Evolutionary conservation across 2,113 vertebrate species (phyloP).

Genomic region (Xenopus laevis): DNA sequence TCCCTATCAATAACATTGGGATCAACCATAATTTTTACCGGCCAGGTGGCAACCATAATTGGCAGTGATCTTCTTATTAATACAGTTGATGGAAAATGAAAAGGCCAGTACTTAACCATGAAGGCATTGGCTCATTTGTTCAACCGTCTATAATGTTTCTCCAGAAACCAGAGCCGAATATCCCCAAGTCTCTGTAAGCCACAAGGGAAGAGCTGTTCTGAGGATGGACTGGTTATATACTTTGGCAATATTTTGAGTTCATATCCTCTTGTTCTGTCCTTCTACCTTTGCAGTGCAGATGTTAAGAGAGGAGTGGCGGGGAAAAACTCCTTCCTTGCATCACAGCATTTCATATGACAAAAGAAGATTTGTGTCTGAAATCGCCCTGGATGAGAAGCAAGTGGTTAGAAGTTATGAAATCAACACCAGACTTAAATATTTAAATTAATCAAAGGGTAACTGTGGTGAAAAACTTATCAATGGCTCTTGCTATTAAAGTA

Average conservation of each 20-base stretch:
- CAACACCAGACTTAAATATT: no score
- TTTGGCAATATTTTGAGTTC: constrained; percentile 66
- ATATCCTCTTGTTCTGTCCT: constrained; percentile 8
- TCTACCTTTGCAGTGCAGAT: constrained; percentile 49
- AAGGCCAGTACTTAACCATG: not conserved
- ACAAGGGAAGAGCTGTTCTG: constrained; percentile 37
- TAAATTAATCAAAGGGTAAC: no score
- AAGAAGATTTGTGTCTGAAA: constrained; percentile 96
- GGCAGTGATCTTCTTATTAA: no score
- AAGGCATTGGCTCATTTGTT: not conserved
- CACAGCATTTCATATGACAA: constrained; percentile 81
- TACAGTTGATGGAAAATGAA: not conserved
- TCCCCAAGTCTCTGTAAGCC: not conserved
- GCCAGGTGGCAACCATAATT: no score
- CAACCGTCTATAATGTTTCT: not conserved
- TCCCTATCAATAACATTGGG: no score
- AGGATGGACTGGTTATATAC: constrained; percentile 58
- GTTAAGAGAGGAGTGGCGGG: not conserved
- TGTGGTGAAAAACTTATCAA: no score
- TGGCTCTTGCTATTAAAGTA: no score
- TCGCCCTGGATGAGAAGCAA: constrained; percentile 73
- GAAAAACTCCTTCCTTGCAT: constrained; percentile 40
- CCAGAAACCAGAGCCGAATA: no score
- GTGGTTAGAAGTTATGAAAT: not conserved
- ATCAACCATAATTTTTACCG: no score